A percentile compares a stretch with the other conserved stretches of the same genome.
These are phyloP conservation scores for Sisyra nigra DNA, from an alignment of 2,888 invertebrate genomes.

Conservation along the genomic window DNA sequence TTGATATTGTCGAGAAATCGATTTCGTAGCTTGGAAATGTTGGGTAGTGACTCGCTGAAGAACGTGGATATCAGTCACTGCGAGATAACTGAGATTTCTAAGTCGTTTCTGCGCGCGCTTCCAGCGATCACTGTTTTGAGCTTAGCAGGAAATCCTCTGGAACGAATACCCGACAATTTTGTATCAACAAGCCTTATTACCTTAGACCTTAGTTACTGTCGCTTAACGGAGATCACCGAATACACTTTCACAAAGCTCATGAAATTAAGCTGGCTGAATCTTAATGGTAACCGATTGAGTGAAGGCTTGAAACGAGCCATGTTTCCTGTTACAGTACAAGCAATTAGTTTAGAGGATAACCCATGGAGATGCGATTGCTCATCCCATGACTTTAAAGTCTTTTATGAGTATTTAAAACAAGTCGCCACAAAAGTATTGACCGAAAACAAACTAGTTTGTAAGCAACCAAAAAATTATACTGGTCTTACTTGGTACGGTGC, in stretches of 20 bases:
- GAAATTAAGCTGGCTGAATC: constrained; percentile 38
- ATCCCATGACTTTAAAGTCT: constrained; percentile 38
- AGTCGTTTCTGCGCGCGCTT: constrained; percentile 38
- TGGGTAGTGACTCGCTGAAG: constrained; percentile 39
- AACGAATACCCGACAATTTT: constrained; percentile 41
- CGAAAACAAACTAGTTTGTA: constrained; percentile 39
- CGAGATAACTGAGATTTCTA: constrained; percentile 41
- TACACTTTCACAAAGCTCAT: constrained; percentile 44
- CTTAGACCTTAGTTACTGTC: constrained; percentile 41
- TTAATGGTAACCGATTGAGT: constrained; percentile 57
- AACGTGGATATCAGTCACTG: constrained; percentile 46
- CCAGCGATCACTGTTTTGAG: constrained; percentile 41
- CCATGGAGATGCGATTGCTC: constrained; percentile 62
- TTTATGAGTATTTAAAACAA: constrained; percentile 41
- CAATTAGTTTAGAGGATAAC: constrained; percentile 50
- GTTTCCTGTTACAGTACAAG: constrained; percentile 40
- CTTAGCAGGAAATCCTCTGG: constrained; percentile 48
- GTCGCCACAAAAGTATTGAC: constrained; percentile 36
- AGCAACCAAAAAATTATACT: constrained; percentile 41
- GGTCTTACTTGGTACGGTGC: constrained; percentile 53
- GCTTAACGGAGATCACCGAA: constrained; percentile 43
- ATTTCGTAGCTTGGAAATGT: constrained; percentile 36
- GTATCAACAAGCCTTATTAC: constrained; percentile 40
- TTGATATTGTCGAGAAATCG: constrained; percentile 51
- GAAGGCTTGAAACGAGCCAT: constrained; percentile 38